Percentiles rank a stretch among this genome's conserved stretches.
phyloP scores from a whole-genome alignment of 2,113 vertebrate genomes.

The Cebus imitator region DNA sequence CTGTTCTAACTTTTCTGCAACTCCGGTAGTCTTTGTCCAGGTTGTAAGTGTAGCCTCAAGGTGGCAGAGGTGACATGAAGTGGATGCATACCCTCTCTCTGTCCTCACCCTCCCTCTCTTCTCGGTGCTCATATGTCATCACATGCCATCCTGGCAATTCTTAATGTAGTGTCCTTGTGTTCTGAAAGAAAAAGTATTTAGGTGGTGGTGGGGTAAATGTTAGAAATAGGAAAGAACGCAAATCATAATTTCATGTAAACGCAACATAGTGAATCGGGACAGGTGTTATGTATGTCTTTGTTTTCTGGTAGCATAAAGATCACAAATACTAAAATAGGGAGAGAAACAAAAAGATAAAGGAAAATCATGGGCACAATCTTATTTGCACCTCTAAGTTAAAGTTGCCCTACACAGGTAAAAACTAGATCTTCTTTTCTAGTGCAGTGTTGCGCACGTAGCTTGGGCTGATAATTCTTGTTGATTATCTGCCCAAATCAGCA shows the following conservation, averaged over 20 bases:
- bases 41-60: neutral
- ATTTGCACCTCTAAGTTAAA: neutral
- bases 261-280: neutral
- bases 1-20: neutral
- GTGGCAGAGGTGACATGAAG: neutral
- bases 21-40: neutral
- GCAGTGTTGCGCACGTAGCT: neutral
- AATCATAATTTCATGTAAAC: neutral
- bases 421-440: neutral
- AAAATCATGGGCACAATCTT: neutral
- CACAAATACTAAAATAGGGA: neutral
- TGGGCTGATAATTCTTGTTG: neutral
- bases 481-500: neutral
- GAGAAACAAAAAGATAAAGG: neutral
- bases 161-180: neutral
- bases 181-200: neutral
- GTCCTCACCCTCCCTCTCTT: neutral
- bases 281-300: neutral
- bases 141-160: neutral
- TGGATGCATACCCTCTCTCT: too few species aligned
- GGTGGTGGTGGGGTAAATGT: neutral
- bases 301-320: neutral
- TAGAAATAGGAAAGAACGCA: neutral
- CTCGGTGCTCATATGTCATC: rapidly evolving
- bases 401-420: neutral